Evolutionary conservation across 1,140 invertebrate genomes (phyloP).

Genomic region (Stegodyphus mimosarum): DNA sequence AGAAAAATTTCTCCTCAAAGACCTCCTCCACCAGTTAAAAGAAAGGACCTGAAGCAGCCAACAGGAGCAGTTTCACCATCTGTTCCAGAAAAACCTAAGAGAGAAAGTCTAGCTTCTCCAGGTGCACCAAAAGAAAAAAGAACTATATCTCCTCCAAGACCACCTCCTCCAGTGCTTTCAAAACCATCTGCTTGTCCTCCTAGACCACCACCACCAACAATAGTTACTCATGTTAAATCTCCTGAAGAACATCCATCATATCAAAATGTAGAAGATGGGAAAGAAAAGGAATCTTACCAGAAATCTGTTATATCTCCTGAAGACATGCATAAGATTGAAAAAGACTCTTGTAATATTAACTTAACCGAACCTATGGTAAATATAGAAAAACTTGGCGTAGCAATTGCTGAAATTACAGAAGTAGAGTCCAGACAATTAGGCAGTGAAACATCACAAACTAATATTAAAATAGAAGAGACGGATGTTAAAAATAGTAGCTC

Average conservation of each 20-base stretch:
- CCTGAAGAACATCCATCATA: not conserved
- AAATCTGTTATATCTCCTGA: no score
- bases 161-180: slow-evolving; percentile 14
- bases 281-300: no score
- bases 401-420: no score
- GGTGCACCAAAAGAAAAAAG: slow-evolving; percentile 4
- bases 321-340: no score
- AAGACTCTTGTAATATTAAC: no score
- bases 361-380: no score
- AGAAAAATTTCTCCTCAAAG: slow-evolving; percentile 34
- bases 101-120: slow-evolving; percentile 9
- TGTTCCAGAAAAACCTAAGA: slow-evolving; percentile 41
- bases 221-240: not conserved
- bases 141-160: slow-evolving; percentile 45
- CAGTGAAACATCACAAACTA: no score
- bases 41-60: not conserved
- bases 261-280: not conserved
- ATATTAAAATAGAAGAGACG: no score
- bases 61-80: not conserved
- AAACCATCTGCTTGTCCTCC: slow-evolving; percentile 10
- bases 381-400: no score
- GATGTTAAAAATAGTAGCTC: no score
- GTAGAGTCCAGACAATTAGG: no score
- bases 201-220: slow-evolving; percentile 33
- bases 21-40: slow-evolving; percentile 31